Evolutionary conservation across 1,140 invertebrate genomes (phyloP).

Genomic region (Leptoteleia sp.): DNA sequence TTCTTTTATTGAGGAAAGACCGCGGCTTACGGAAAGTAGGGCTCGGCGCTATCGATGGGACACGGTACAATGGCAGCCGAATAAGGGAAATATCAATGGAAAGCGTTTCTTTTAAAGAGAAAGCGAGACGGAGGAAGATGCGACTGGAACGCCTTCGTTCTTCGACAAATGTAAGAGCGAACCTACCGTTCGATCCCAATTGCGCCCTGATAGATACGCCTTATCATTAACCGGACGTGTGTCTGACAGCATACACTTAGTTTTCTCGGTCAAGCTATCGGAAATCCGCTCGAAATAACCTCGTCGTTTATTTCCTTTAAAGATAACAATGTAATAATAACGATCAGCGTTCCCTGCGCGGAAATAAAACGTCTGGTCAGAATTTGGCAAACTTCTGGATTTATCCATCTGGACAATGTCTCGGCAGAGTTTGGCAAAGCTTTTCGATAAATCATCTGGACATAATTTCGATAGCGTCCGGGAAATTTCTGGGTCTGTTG

Average conservation of each 20-base stretch:
- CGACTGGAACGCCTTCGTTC: too few species aligned
- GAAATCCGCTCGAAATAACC: conserved; percentile 11
- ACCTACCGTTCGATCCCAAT: conserved; percentile 35
- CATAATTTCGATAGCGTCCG: too few species aligned
- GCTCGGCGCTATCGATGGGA: conserved; percentile 37
- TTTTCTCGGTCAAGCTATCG: conserved; percentile 37
- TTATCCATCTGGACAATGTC: too few species aligned
- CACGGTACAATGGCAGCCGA: conserved; percentile 31
- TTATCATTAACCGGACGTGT: conserved; percentile 49
- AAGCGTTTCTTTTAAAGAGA: conserved; percentile 31
- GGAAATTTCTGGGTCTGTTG: too few species aligned
- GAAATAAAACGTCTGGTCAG: too few species aligned
- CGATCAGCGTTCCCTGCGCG: too few species aligned
- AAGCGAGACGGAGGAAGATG: conserved; percentile 5
- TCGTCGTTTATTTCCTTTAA: conserved; percentile 19
- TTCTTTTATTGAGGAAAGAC: conserved; percentile 37
- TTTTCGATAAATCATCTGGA: too few species aligned
- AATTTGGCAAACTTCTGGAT: too few species aligned
- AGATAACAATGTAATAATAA: too few species aligned
- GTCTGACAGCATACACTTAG: conserved; percentile 42
- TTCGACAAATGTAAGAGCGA: conserved; percentile 31
- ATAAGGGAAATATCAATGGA: conserved; percentile 50
- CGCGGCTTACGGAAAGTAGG: conserved; percentile 23
- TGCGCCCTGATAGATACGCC: conserved; percentile 35
- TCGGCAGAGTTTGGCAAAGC: too few species aligned